A percentile compares a stretch with the other conserved stretches of the same genome.
Evolutionary conservation across 2,797 vertebrate genomes (phyloP).

Genomic region (Acanthopagrus latus): DNA sequence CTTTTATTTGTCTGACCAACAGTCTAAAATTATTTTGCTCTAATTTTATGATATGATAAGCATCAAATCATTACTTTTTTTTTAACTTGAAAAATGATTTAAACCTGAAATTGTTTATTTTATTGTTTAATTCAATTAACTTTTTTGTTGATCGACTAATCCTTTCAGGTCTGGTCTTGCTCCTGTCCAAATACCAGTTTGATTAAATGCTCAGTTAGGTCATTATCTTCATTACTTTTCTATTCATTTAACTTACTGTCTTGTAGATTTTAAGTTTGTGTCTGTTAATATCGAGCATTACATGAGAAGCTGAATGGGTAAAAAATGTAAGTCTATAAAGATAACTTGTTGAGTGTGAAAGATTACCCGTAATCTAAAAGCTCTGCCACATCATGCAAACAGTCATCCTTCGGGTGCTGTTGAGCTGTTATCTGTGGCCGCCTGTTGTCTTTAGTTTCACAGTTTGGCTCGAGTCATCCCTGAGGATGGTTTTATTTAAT

Average conservation of each 20-base stretch:
- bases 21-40: background rate
- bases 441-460: constrained; percentile 2
- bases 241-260: too few species aligned
- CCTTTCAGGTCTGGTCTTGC: too few species aligned
- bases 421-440: background rate
- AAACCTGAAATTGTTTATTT: background rate
- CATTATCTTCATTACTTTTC: background rate
- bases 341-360: background rate
- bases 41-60: background rate
- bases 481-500: constrained; percentile 2
- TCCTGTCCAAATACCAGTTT: background rate
- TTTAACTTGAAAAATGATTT: background rate
- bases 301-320: background rate
- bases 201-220: background rate
- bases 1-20: too few species aligned
- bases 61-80: background rate
- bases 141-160: background rate
- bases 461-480: background rate
- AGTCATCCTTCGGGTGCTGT: background rate
- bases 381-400: background rate
- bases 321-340: background rate
- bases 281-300: too few species aligned
- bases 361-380: background rate
- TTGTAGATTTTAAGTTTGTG: too few species aligned
- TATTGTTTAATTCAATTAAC: too few species aligned